phyloP scores from a whole-genome alignment of 1,140 invertebrate genomes.

The Drosophila kepulauana region DNA sequence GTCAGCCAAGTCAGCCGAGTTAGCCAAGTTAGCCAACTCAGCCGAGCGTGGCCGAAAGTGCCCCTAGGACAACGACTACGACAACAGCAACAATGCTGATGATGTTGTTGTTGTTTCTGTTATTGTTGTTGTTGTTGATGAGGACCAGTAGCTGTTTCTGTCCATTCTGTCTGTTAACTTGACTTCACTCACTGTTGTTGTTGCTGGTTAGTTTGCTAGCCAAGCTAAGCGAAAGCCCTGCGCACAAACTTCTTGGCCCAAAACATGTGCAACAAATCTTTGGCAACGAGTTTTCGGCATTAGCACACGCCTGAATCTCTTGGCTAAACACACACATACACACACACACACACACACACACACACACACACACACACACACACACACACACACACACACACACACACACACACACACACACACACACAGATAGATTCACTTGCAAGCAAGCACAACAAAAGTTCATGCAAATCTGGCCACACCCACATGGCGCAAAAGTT shows the following conservation, averaged over 20 bases:
- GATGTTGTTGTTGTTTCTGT: conserved; percentile 32
- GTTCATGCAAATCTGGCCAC: conserved; percentile 52
- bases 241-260: conserved; percentile 59
- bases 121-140: conserved; percentile 40
- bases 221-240: conserved; percentile 41
- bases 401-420: conserved; percentile 12
- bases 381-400: conserved; percentile 28
- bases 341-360: conserved; percentile 5
- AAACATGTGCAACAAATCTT: conserved; percentile 79
- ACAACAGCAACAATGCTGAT: conserved; percentile 24
- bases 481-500: conserved; percentile 46
- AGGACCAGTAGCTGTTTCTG: conserved; percentile 61
- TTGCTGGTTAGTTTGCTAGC: conserved; percentile 43
- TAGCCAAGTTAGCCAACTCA: conserved; percentile 39
- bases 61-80: conserved; percentile 57
- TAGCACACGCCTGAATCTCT: conserved; percentile 78
- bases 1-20: conserved; percentile 28
- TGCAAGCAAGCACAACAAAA: conserved; percentile 8
- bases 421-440: conserved; percentile 1
- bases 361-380: conserved; percentile 29
- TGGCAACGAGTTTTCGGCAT: conserved; percentile 68
- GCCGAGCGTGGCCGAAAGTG: conserved; percentile 75
- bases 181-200: conserved; percentile 10
- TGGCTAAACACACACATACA: conserved; percentile 46
- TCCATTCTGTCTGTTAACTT: conserved; percentile 36